phyloP scores from a whole-genome alignment of 2,797 vertebrate genomes.

The Lutjanus campechanus region DNA sequence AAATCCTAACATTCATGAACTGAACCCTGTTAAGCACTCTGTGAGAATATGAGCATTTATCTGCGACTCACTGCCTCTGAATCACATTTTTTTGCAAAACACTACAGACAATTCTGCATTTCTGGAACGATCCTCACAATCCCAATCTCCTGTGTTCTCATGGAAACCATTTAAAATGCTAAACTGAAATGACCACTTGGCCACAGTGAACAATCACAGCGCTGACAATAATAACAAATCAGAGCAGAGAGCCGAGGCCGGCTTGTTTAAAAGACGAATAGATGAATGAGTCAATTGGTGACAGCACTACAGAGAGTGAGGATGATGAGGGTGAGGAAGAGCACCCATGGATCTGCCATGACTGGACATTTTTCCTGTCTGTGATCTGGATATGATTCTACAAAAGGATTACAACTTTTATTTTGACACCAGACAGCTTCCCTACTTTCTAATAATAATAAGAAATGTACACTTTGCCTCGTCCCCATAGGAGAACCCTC shows the following conservation, averaged over 20 bases:
- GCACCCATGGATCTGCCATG: not conserved
- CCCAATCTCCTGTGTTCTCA: constrained; percentile 50
- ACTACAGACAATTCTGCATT: constrained; percentile 22
- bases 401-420: not conserved
- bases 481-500: too few species aligned
- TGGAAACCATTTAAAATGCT: constrained; percentile 64
- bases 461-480: too few species aligned
- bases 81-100: constrained; percentile 5
- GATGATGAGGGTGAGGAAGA: constrained; percentile 4
- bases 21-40: not conserved
- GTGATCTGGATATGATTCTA: not conserved
- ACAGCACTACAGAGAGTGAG: not conserved
- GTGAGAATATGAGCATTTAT: not conserved
- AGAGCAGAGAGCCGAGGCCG: constrained; percentile 1
- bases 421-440: not conserved
- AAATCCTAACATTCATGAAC: not conserved
- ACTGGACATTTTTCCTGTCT: not conserved
- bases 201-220: constrained; percentile 5
- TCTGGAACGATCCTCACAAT: constrained; percentile 25
- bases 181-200: constrained; percentile 37
- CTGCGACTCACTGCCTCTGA: not conserved
- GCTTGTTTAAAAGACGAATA: constrained; percentile 35
- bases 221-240: constrained; percentile 41
- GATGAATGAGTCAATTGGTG: constrained; percentile 26
- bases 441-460: constrained; percentile 10